Conservation (phyloP, 2,888 invertebrate genomes). For the Drosophila imparisetae region DNA sequence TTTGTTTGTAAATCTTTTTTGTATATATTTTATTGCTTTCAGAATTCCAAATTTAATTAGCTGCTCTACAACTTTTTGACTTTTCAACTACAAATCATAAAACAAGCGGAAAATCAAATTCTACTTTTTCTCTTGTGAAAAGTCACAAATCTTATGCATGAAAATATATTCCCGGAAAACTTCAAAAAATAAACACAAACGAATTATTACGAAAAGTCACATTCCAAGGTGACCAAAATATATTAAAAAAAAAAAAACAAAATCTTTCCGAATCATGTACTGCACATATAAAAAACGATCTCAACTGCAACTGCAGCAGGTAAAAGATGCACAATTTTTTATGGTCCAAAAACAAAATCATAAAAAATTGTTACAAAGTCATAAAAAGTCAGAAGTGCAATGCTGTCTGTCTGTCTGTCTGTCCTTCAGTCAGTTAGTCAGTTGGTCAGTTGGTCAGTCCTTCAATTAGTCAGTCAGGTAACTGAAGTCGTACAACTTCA, state of each 20-base stretch:
- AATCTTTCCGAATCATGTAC: constrained; percentile 37
- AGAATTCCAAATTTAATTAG: constrained; percentile 10
- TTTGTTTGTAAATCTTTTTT: neutral
- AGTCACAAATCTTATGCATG: constrained; percentile 22
- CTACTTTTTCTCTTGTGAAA: constrained; percentile 16
- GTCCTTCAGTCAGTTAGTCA: neutral
- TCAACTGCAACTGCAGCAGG: constrained; percentile 40
- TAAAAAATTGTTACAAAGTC: constrained; percentile 82
- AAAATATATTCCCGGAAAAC: constrained; percentile 60
- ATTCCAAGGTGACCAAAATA: constrained; percentile 52
- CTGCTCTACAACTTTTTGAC: constrained; percentile 34
- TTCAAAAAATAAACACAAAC: constrained; percentile 44
- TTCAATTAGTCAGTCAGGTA: constrained; percentile 58
- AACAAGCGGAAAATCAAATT: neutral
- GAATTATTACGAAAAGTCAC: constrained; percentile 78
- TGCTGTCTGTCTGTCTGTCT: constrained; percentile 6
- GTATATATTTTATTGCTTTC: too few species aligned
- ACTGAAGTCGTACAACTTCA: constrained; percentile 46
- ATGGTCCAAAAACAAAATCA: constrained; percentile 61
- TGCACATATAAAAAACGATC: constrained; percentile 46
- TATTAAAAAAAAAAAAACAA: constrained; percentile 20
- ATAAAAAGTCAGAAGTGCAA: constrained; percentile 66
- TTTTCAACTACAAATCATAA: constrained; percentile 34
- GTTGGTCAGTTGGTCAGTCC: neutral
- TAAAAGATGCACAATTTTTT: constrained; percentile 71